Conservation (phyloP, 2,888 invertebrate genomes). For the Limenitis camilla region DNA sequence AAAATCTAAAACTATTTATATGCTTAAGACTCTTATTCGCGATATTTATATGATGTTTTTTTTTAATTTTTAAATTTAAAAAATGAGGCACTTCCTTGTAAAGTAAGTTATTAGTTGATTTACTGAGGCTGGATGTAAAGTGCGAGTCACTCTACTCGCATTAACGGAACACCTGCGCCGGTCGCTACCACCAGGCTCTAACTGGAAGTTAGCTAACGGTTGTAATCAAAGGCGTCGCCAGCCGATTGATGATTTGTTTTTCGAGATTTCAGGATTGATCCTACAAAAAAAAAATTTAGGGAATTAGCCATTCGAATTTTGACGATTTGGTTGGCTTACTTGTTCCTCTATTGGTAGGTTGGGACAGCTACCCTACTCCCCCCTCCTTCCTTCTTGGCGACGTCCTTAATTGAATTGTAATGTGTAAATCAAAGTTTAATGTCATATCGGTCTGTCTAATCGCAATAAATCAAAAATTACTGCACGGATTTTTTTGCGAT, state of each 20-base stretch:
- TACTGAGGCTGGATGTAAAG: slow-evolving; percentile 13
- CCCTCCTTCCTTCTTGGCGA: no score
- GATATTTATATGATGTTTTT: no score
- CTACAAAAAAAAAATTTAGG: no score
- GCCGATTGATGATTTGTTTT: no score
- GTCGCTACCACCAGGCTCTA: slow-evolving; percentile 9
- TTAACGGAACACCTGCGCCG: slow-evolving; percentile 54
- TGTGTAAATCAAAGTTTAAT: no score
- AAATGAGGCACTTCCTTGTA: not conserved
- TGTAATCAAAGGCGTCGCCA: not conserved
- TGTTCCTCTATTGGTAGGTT: no score
- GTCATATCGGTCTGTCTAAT: not conserved
- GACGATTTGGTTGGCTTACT: no score
- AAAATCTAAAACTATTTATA: no score
- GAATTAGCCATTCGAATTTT: no score
- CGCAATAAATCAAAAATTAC: not conserved
- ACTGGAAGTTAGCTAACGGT: slow-evolving; percentile 7
- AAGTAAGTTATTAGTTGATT: slow-evolving; percentile 13
- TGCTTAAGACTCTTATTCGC: no score
- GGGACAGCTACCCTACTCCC: no score
- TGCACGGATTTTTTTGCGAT: not conserved
- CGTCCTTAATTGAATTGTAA: no score
- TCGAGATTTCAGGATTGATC: not conserved
- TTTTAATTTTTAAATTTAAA: not conserved
- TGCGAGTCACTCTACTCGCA: slow-evolving; percentile 54